These are phyloP conservation scores for Anabacerthia variegaticeps DNA, from an alignment of 2,797 vertebrate genomes.

Conservation along the genomic window DNA sequence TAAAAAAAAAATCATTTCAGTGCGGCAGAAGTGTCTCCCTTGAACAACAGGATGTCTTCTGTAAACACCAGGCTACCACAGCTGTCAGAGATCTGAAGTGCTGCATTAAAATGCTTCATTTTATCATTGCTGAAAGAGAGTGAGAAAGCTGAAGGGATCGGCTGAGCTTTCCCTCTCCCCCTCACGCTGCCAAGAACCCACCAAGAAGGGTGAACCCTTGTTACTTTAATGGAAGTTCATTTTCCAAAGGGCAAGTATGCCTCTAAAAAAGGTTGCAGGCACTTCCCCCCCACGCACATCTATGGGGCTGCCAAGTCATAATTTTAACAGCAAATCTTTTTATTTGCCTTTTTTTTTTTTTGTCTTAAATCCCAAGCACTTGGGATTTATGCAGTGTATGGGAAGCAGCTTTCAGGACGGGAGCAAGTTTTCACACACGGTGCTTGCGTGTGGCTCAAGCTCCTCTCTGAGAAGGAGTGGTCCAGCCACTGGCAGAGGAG, in stretches of 20 bases:
- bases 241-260: constrained; percentile 35
- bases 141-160: not conserved
- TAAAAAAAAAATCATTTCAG: not conserved
- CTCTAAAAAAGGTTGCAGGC: constrained; percentile 50
- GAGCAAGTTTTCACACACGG: not conserved
- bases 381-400: not conserved
- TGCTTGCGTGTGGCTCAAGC: not conserved
- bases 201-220: not conserved
- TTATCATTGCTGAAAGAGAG: not conserved
- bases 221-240: constrained; percentile 3
- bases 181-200: not conserved
- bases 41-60: constrained; percentile 58
- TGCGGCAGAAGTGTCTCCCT: constrained; percentile 1
- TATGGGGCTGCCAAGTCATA: not conserved
- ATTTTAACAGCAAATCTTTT: constrained; percentile 48
- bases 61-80: constrained; percentile 53
- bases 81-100: constrained; percentile 34
- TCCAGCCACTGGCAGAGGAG: not conserved
- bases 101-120: not conserved
- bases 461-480: not conserved
- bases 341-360: constrained; percentile 18
- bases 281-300: not conserved
- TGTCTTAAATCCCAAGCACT: not conserved
- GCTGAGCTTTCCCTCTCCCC: not conserved
- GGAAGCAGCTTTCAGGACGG: not conserved